phyloP scores from a whole-genome alignment of 2,113 vertebrate genomes.

The Pelobates fuscus region DNA sequence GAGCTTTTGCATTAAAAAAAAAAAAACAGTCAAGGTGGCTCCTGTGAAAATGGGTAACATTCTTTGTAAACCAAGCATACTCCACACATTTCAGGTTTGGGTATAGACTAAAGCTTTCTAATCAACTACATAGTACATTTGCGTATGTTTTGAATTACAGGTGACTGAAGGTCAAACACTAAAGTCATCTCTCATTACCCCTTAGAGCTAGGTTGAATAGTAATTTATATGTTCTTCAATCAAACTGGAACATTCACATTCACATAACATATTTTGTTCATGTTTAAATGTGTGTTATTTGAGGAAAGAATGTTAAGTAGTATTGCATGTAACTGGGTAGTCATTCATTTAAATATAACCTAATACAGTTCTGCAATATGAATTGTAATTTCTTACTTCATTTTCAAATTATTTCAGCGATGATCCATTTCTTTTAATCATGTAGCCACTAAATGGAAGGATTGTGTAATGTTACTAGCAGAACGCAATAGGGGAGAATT shows the following conservation, averaged over 20 bases:
- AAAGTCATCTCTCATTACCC: neutral
- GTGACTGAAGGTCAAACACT: constrained; percentile 16
- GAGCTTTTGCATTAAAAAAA: neutral
- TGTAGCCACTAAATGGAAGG: too few relatives aligned
- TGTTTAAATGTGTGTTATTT: too few relatives aligned
- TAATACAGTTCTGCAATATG: neutral
- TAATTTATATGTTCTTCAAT: neutral
- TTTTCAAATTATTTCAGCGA: too few relatives aligned
- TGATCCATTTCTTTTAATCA: too few relatives aligned
- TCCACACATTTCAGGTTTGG: constrained; percentile 10
- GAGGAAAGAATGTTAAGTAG: neutral
- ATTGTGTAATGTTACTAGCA: too few relatives aligned
- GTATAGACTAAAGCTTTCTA: constrained; percentile 15
- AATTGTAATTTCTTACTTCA: too few relatives aligned
- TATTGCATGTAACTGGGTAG: neutral
- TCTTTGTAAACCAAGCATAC: neutral
- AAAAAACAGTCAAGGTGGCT: neutral
- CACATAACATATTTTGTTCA: too few relatives aligned
- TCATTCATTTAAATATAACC: neutral
- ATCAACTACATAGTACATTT: constrained; percentile 5
- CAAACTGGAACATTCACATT: neutral
- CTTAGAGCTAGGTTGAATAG: neutral
- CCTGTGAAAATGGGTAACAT: neutral
- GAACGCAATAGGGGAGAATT: too few relatives aligned
- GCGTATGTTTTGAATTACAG: constrained; percentile 32